These are phyloP conservation scores for Tiliqua scincoides DNA, from an alignment of 2,113 vertebrate species.

Conservation along the genomic window DNA sequence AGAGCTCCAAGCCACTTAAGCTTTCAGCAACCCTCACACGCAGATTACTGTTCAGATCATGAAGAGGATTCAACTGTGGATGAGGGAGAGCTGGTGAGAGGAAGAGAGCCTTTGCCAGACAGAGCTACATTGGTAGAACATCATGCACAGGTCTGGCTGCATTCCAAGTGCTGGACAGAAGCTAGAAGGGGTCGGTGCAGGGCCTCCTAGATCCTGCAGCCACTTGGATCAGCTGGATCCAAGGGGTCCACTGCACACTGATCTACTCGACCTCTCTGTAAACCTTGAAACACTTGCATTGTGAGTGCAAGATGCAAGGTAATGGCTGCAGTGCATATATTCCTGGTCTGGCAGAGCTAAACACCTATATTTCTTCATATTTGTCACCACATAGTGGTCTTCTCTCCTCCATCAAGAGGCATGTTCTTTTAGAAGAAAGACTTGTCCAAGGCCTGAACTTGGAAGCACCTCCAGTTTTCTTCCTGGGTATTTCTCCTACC, in stretches of 20 bases:
- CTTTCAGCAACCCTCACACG: neutral
- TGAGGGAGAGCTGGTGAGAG: neutral
- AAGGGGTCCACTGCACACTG: neutral
- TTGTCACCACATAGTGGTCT: neutral
- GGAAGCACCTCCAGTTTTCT: neutral
- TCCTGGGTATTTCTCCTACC: neutral
- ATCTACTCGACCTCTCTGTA: too few species aligned
- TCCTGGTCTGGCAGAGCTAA: neutral
- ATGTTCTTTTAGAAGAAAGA: neutral
- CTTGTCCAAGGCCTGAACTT: neutral
- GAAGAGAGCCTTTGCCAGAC: neutral
- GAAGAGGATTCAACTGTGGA: too few species aligned
- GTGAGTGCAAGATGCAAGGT: neutral
- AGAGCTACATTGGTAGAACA: neutral
- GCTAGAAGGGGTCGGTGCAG: neutral
- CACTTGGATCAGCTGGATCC: neutral
- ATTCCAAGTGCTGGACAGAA: neutral
- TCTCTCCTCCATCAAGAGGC: neutral
- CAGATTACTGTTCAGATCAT: neutral
- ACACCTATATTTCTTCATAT: neutral
- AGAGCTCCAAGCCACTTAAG: neutral
- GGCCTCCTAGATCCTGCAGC: neutral
- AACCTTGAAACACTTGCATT: neutral
- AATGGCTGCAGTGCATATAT: neutral
- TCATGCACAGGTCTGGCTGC: neutral